Base-by-base conservation (phyloP, 1,140 invertebrate genomes). In the Tetragonula clypearis region DNA sequence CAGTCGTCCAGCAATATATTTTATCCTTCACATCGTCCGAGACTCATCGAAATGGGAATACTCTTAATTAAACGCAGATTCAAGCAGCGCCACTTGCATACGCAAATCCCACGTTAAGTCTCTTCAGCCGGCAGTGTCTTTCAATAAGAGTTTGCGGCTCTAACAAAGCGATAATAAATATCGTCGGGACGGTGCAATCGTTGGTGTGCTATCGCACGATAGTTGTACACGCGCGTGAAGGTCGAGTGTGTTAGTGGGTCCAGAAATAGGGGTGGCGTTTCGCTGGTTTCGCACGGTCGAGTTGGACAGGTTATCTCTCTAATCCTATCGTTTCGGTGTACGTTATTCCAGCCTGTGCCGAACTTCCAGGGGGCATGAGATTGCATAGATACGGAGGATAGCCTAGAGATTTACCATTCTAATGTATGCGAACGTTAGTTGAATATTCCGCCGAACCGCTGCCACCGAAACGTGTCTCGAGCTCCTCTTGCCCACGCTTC, bases 401-500 rank as follows among this genome's bases (percentile, higher is more conserved):
- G 82, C 17, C 76, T 56, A 19, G 82, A 84, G 82, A 84, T 84
- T 84, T 84, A 84, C 82, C 82, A 84, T 84, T 84, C 82, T 84
- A 84, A 84, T 84, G 76, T 79, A 84, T 84, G 82, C 82, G 82
- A 79, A 79, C 82, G 82, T 84, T 84, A 84, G 82, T 84, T 84
- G 82, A 84, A 84, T 84, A 84, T 84, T 84, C 75, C 35, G 19
- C 41, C 53, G 35, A 68, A 62, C 80, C 49, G 60, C 75, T 79
- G 75, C 75, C 56, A 49, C 74, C 66, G 35, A 60, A 69, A 56
- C 68, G 68, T 71, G 82, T 55, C 72, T 30, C 56, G 30, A 41
- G 55, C 49, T 30, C 80, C 49, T 68, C 55, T 68, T n/a, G 30
- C 60, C 60, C 56, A 14, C 56, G 30, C 41, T n/a, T 14, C 26